Conservation (phyloP, 2,888 invertebrate genomes). For the Acleris laterana region DNA sequence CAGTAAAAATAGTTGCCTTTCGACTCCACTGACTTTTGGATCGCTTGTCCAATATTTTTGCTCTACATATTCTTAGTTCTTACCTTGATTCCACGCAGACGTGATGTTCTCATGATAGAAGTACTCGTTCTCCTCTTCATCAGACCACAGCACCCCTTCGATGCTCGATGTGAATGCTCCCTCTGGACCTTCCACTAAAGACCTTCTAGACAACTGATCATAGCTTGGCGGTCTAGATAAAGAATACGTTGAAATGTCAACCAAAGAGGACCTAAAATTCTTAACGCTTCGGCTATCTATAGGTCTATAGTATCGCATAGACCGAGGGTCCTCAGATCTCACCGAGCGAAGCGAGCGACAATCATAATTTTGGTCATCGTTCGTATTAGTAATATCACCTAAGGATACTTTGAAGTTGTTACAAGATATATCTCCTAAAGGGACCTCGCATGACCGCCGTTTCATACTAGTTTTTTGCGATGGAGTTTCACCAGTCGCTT, state of each 20-base stretch:
- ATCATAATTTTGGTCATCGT: conserved; percentile 66
- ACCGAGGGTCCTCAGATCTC: conserved; percentile 69
- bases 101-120: conserved; percentile 81
- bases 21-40: no score
- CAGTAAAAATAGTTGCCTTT: no score
- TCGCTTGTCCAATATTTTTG: no score
- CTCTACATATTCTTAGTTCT: conserved; percentile 39
- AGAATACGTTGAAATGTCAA: conserved; percentile 63
- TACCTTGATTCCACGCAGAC: conserved; percentile 80
- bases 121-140: conserved; percentile 81
- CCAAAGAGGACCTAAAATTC: conserved; percentile 74
- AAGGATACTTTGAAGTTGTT: conserved; percentile 79
- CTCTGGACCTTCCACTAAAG: conserved; percentile 70
- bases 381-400: conserved; percentile 63
- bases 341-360: conserved; percentile 69
- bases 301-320: conserved; percentile 67
- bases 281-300: conserved; percentile 77
- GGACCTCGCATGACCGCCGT: conserved; percentile 76
- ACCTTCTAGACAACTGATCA: conserved; percentile 76
- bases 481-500: conserved; percentile 77
- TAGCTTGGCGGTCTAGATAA: conserved; percentile 76
- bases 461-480: conserved; percentile 80
- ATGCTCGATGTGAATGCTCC: conserved; percentile 78
- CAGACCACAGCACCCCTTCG: conserved; percentile 81
- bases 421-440: conserved; percentile 75